Base-by-base conservation (phyloP, 2,888 invertebrate species). In the Uropetala carovei region DNA sequence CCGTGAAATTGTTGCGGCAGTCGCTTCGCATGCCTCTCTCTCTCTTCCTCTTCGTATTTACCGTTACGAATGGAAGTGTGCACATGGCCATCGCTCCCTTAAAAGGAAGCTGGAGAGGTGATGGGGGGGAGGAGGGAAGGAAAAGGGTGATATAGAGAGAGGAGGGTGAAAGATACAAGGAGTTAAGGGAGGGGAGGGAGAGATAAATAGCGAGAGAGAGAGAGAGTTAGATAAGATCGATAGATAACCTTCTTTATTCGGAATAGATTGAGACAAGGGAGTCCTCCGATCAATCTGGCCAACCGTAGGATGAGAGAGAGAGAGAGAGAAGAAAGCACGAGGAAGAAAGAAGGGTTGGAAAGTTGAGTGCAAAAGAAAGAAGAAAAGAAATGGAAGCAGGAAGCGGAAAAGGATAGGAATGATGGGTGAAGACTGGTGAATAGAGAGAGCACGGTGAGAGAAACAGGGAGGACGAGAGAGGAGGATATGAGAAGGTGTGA, bases 1-100 rank as follows among this genome's bases (percentile, higher is more conserved):
- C 75, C 75, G 75, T 75, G 75, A 75, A 75, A 75, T 75, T 75
- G 75, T 75, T 27, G 22, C 75, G 75, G 22, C 75, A 27, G 75
- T 75, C 22, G 75, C 75, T 43, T 43, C 43, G 43, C 3, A 43
- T 43, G 43, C 43, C 43, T 43, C 43, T 43, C 43, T 43, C 5
- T 43, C 75, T 75, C 75, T 14, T 75, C 64, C 64, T 22, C 68
- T 9, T 75, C 13, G 75, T 75, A 27, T 75, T 75, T 75, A 75
- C 75, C 75, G 75, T 75, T 75, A 75, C 22, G 11, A 22, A 27
- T 75, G 75, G 75, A 75, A 75, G 75, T 75, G 60, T 60, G 75
- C 27, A 27, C 75, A n/a, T 75, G 75, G 75, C 22, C 75, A 75
- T 75, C 75, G 75, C 75, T 22, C 75, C 75, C 27, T 75, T 75